Evolutionary conservation across 2,113 vertebrate genomes (phyloP).

Genomic region (Cynopterus brachyotis): DNA sequence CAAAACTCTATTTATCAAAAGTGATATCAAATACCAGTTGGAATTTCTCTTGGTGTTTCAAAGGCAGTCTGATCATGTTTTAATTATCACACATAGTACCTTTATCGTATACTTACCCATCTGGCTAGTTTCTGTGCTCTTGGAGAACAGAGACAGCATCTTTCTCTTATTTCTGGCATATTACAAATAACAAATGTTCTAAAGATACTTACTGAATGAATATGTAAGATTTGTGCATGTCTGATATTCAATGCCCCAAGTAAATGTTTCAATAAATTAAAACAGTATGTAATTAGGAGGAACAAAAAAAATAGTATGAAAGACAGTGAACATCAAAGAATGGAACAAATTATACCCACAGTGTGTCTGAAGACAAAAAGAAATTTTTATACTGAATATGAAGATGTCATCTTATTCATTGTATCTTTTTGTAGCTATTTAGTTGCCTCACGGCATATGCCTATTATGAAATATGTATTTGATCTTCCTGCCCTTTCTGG

Average conservation of each 20-base stretch:
- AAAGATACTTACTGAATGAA: background rate
- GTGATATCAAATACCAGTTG: background rate
- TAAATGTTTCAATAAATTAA: background rate
- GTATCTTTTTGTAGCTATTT: background rate
- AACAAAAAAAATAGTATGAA: conserved; percentile 35
- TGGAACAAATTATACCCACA: background rate
- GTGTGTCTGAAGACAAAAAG: background rate
- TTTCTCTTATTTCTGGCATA: background rate
- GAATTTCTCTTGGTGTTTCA: background rate
- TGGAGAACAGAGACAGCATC: background rate
- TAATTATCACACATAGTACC: background rate
- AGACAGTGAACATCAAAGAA: background rate
- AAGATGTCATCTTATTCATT: background rate
- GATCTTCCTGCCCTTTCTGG: background rate
- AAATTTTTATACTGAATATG: background rate
- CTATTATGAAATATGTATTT: background rate
- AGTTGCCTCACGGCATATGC: background rate
- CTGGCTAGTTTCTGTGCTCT: background rate
- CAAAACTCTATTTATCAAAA: background rate
- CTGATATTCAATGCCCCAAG: background rate
- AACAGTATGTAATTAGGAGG: background rate
- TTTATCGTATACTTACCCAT: background rate
- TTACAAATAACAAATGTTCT: background rate
- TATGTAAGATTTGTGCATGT: background rate
- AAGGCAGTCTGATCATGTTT: background rate